Percentiles rank a stretch among this genome's conserved stretches.
phyloP scores from a whole-genome alignment of 2,113 vertebrate species.

The Entelurus aequoreus region DNA sequence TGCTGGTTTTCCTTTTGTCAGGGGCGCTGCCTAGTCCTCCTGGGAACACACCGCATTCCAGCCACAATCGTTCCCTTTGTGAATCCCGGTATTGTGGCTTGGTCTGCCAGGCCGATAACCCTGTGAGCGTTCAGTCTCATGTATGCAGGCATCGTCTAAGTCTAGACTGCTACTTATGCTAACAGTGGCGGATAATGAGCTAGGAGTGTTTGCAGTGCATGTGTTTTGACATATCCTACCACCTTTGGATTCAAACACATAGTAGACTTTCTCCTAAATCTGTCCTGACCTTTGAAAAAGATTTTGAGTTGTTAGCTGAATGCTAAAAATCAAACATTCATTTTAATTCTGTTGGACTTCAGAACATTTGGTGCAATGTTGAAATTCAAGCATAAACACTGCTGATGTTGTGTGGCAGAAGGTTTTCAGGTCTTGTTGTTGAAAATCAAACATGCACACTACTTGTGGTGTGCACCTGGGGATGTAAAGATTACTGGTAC shows the following conservation, averaged over 20 bases:
- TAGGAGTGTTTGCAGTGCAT: constrained; percentile 44
- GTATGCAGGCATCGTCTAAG: constrained; percentile 65
- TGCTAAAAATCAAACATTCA: neutral
- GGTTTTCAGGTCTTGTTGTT: neutral
- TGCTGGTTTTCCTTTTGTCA: constrained; percentile 72
- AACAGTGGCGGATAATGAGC: constrained; percentile 62
- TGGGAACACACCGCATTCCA: constrained; percentile 75
- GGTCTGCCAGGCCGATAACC: constrained; percentile 67
- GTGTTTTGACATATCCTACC: constrained; percentile 54
- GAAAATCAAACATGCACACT: neutral
- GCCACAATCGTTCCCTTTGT: constrained; percentile 70
- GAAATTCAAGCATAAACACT: neutral
- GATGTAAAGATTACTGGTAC: too few species aligned
- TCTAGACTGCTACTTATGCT: constrained; percentile 71
- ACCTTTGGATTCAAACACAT: constrained; percentile 44
- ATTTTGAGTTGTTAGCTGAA: too few species aligned
- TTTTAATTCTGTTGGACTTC: neutral
- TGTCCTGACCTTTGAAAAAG: too few species aligned
- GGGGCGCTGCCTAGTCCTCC: constrained; percentile 65
- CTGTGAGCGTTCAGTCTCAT: constrained; percentile 68
- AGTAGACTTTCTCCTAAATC: too few species aligned
- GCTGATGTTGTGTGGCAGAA: neutral
- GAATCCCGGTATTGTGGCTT: constrained; percentile 67
- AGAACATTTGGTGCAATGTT: neutral
- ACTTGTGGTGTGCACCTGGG: too few species aligned